Conservation (phyloP, 2,888 invertebrate species). For the Byasa hedistus region DNA sequence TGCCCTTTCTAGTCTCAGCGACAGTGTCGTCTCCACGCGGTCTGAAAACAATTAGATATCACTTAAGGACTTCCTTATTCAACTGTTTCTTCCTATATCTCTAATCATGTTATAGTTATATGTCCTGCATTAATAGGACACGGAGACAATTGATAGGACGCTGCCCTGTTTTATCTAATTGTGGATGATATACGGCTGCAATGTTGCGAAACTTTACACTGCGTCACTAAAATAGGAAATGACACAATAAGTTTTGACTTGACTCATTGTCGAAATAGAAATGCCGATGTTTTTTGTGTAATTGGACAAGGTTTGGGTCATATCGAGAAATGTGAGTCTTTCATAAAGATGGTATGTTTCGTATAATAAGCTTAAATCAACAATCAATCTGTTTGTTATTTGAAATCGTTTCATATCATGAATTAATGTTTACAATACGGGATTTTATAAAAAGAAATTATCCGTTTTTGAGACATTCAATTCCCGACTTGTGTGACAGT, state of each 20-base stretch:
- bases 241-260: slow-evolving; percentile 54
- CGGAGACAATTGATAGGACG: slow-evolving; percentile 62
- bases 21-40: slow-evolving; percentile 70
- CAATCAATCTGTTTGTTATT: background rate
- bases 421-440: background rate
- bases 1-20: slow-evolving; percentile 69
- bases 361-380: slow-evolving; percentile 4
- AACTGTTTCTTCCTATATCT: slow-evolving; percentile 38
- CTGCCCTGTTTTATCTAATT: slow-evolving; percentile 65
- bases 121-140: slow-evolving; percentile 44
- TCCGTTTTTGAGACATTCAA: too few relatives aligned
- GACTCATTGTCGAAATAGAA: slow-evolving; percentile 43
- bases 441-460: too few relatives aligned
- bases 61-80: slow-evolving; percentile 46
- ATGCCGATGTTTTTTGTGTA: slow-evolving; percentile 35
- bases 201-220: slow-evolving; percentile 65
- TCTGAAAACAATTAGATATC: slow-evolving; percentile 56
- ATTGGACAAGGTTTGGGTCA: slow-evolving; percentile 37
- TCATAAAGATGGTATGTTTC: slow-evolving; percentile 7
- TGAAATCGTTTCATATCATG: background rate
- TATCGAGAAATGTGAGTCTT: slow-evolving; percentile 22
- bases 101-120: slow-evolving; percentile 47
- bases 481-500: background rate
- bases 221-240: slow-evolving; percentile 70
- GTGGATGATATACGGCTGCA: slow-evolving; percentile 47